Conservation (phyloP, 2,888 invertebrate genomes). For the Drosophila fungiperda region DNA sequence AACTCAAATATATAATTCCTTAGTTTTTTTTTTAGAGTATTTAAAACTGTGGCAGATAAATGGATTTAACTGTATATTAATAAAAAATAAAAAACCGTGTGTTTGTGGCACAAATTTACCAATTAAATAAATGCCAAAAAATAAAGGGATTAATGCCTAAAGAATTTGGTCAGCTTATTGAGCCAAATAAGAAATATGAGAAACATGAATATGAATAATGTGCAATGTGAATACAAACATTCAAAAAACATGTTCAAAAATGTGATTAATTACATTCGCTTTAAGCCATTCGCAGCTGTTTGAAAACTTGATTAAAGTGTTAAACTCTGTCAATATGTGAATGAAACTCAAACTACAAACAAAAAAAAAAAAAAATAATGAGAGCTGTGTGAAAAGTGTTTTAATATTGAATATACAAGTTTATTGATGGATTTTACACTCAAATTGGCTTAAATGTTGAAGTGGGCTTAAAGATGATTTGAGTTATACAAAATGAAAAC, state of each 20-base stretch:
- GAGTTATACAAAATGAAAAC: not conserved
- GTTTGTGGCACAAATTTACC: slow-evolving; percentile 64
- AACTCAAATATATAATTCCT: not conserved
- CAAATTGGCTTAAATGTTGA: not conserved
- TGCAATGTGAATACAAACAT: not conserved
- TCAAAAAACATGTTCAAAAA: slow-evolving; percentile 35
- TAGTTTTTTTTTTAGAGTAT: slow-evolving; percentile 27
- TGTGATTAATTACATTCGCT: slow-evolving; percentile 26
- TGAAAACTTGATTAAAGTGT: slow-evolving; percentile 24
- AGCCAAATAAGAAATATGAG: slow-evolving; percentile 39
- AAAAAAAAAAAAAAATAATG: not conserved
- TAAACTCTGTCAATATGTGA: slow-evolving; percentile 16
- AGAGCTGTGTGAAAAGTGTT: not conserved
- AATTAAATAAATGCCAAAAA: slow-evolving; percentile 73
- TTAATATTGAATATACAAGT: not conserved
- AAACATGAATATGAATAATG: slow-evolving; percentile 9
- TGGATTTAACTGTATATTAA: slow-evolving; percentile 67
- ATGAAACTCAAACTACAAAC: not conserved
- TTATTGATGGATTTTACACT: not conserved
- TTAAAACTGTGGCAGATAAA: slow-evolving; percentile 45
- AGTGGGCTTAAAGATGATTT: not conserved
- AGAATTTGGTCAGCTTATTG: slow-evolving; percentile 45
- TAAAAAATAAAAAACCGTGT: slow-evolving; percentile 31
- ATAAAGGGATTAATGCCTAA: slow-evolving; percentile 61
- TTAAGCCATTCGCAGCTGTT: slow-evolving; percentile 17